Evolutionary conservation across 2,888 invertebrate species (phyloP).

Genomic region (Anodontia alba): DNA sequence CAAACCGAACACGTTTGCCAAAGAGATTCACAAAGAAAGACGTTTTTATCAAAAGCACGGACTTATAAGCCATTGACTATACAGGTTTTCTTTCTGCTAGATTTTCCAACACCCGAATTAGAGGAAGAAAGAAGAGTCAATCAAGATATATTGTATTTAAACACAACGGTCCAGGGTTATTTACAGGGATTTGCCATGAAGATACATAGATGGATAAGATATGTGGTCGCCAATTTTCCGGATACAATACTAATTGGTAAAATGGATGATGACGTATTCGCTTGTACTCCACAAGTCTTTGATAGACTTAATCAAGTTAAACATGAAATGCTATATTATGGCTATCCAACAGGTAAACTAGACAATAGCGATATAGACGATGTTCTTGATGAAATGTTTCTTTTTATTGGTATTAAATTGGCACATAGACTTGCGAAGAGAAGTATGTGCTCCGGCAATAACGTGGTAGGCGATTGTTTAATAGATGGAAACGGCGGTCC

Average conservation of each 20-base stretch:
- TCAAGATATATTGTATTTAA: neutral
- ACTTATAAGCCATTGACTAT: neutral
- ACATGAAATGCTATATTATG: neutral
- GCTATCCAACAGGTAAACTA: neutral
- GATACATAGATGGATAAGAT: neutral
- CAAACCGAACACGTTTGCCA: neutral
- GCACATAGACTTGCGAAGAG: neutral
- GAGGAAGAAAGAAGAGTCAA: neutral
- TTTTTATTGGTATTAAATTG: neutral
- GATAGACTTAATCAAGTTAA: neutral
- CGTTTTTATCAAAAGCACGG: neutral
- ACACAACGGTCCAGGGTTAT: neutral
- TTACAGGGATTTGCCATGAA: neutral
- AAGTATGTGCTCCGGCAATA: neutral
- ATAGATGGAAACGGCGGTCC: neutral
- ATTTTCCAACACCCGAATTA: neutral
- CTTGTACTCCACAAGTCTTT: slow-evolving; percentile 1
- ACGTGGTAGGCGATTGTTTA: neutral
- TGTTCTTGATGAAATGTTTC: neutral
- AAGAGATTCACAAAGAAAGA: neutral
- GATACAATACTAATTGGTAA: neutral
- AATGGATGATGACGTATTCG: slow-evolving; percentile 1
- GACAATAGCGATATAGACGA: neutral
- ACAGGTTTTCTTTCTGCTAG: slow-evolving; percentile 5
- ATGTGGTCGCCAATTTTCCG: neutral